Conservation (phyloP, 2,888 invertebrate genomes). For the Drosophila conformis region DNA sequence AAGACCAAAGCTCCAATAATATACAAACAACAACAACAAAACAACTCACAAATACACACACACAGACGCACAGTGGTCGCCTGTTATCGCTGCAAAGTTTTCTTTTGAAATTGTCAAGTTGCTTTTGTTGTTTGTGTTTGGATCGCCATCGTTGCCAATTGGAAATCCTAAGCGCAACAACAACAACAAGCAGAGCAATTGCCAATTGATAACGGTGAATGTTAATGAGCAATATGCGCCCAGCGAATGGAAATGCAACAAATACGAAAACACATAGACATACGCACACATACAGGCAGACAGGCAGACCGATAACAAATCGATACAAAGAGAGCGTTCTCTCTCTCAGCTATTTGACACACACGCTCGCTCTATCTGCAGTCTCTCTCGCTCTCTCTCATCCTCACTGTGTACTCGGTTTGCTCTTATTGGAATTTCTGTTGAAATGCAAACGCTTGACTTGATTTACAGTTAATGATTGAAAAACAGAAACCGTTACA, state of each 20-base stretch:
- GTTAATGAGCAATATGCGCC: slow-evolving; percentile 51
- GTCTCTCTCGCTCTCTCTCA: slow-evolving; percentile 4
- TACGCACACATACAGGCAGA: not conserved
- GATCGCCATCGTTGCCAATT: slow-evolving; percentile 42
- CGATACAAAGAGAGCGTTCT: slow-evolving; percentile 17
- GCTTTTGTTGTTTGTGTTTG: slow-evolving; percentile 12
- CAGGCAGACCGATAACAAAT: slow-evolving; percentile 36
- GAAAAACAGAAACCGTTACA: not conserved
- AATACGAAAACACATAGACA: slow-evolving; percentile 21
- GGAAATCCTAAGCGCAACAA: slow-evolving; percentile 49
- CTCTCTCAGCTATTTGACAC: slow-evolving; percentile 1
- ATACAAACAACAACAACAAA: slow-evolving; percentile 27
- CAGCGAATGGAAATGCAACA: slow-evolving; percentile 57
- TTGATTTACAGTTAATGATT: slow-evolving; percentile 2
- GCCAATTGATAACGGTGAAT: slow-evolving; percentile 62
- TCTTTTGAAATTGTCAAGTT: slow-evolving; percentile 45
- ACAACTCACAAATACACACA: slow-evolving; percentile 12
- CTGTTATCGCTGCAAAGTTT: slow-evolving; percentile 41
- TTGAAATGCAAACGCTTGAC: slow-evolving; percentile 22
- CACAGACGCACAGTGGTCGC: slow-evolving; percentile 7
- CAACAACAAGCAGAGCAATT: slow-evolving; percentile 9
- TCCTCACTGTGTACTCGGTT: not conserved
- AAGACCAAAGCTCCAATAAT: slow-evolving; percentile 40
- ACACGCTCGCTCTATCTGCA: not conserved
- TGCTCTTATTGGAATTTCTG: slow-evolving; percentile 23